Evolutionary conservation across 2,113 vertebrate species (phyloP).

Genomic region (Trinectes maculatus): DNA sequence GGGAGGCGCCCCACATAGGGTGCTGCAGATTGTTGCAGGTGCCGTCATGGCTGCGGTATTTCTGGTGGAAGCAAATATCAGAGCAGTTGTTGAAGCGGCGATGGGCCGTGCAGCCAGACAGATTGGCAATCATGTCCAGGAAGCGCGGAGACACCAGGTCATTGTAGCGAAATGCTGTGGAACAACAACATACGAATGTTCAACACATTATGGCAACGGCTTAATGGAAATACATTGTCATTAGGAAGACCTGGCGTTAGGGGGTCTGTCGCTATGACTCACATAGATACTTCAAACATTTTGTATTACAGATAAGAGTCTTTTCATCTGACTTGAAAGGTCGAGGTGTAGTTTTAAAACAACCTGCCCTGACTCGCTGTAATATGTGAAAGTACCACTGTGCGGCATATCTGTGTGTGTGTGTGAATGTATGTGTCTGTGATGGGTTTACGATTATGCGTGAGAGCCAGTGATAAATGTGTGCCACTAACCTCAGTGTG

Average conservation of each 20-base stretch:
- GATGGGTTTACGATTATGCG: slow-evolving; percentile 12
- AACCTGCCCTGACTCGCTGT: slow-evolving; percentile 41
- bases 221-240: too few species aligned
- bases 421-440: slow-evolving; percentile 23
- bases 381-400: slow-evolving; percentile 16
- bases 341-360: not conserved
- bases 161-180: slow-evolving; percentile 95
- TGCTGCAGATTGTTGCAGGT: slow-evolving; percentile 99
- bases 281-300: not conserved
- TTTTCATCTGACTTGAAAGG: slow-evolving; percentile 24
- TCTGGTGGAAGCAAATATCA: slow-evolving; percentile 97
- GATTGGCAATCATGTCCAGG: slow-evolving; percentile 94
- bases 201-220: not conserved
- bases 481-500: slow-evolving; percentile 3
- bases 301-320: not conserved
- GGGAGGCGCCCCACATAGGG: slow-evolving; percentile 97
- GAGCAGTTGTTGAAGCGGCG: slow-evolving; percentile 96
- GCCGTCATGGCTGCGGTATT: slow-evolving; percentile 94
- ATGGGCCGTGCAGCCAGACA: slow-evolving; percentile 96
- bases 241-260: too few species aligned
- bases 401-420: not conserved
- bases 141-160: slow-evolving; percentile 97
- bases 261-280: not conserved
- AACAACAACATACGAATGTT: not conserved
- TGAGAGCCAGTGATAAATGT: slow-evolving; percentile 13